Evolutionary conservation across 2,797 vertebrate species (phyloP).

Genomic region (Gymnothorax javanicus): DNA sequence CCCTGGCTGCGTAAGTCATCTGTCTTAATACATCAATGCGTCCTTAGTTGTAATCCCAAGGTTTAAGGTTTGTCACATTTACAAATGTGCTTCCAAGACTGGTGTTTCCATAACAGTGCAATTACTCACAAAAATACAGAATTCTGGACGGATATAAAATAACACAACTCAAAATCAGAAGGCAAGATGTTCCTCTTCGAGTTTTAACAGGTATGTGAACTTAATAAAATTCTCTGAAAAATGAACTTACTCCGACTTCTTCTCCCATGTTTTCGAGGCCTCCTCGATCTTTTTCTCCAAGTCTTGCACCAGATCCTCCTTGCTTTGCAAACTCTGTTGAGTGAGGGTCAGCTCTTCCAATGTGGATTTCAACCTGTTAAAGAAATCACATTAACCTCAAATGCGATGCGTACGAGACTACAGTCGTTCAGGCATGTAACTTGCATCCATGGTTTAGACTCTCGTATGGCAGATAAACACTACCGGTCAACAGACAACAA

Average conservation of each 20-base stretch:
- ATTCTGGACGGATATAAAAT: background rate
- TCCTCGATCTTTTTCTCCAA: constrained; percentile 87
- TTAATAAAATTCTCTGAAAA: background rate
- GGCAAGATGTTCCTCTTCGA: background rate
- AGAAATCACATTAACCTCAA: background rate
- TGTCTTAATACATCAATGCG: background rate
- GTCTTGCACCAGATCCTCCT: constrained; percentile 84
- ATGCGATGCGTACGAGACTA: background rate
- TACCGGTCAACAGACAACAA: too few relatives aligned
- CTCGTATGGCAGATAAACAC: too few relatives aligned
- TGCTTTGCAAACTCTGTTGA: constrained; percentile 85
- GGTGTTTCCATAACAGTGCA: background rate
- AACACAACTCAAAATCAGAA: background rate
- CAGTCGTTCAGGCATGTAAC: too few relatives aligned
- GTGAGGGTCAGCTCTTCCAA: constrained; percentile 86
- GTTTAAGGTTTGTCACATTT: background rate
- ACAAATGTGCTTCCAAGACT: background rate
- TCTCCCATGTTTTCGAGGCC: constrained; percentile 78
- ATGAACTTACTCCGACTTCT: constrained; percentile 87
- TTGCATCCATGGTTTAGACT: too few relatives aligned
- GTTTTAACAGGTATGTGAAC: background rate
- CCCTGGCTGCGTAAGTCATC: background rate
- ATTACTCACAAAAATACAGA: background rate
- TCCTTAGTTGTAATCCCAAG: background rate
- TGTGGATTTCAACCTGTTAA: constrained; percentile 82